Base-by-base conservation (phyloP, 2,113 vertebrate species). In the Saiga tatarica region DNA sequence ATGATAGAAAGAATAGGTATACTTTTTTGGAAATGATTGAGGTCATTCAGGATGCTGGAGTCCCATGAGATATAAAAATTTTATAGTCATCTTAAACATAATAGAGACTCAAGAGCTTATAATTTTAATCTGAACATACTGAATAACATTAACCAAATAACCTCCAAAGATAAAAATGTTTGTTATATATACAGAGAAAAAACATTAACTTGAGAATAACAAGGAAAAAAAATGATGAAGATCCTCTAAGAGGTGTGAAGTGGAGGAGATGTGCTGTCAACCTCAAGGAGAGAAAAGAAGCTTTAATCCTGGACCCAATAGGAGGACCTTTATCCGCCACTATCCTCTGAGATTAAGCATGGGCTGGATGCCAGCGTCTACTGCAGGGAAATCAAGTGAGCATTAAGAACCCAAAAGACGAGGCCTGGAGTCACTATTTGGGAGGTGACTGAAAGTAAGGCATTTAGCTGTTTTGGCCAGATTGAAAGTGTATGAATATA, bases 371-470 rank as follows among this genome's bases (percentile, higher is more conserved):
- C 95, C 92, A 92, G 59, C 39, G 55, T 60, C 90, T 89, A 76
- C 92, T 12, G 52, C 74, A 91, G 81, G 87, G 81, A 97, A 96
- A 97, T 92, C 95, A 95, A 95, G 64, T 47, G 87, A 95, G 76
- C 86, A 79, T 97, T 93, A 95, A 91, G 74, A 97, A 88, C 52
- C 95, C 84, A n/a, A 96, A 89, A 94, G 71, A 95, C 97, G 59
- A 95, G 50, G 57, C 95, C 42, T 36, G 88, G 84, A 92, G 74
- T 76, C 81, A 97, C 21, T 92, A 92, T 94, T 85, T 97, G 84
- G 71, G 87, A 96, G 89, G 59, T 45, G 83, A 86, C 60, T 36
- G 16, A 87, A 94, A 94, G 86, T 60, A 92, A 98, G 89, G 36
- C 47, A 83, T 84, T 95, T 64, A 87, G 52, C 57, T 81, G 39